These are phyloP conservation scores for Galerucella calmariensis DNA, from an alignment of 2,888 invertebrate species.

Conservation along the genomic window DNA sequence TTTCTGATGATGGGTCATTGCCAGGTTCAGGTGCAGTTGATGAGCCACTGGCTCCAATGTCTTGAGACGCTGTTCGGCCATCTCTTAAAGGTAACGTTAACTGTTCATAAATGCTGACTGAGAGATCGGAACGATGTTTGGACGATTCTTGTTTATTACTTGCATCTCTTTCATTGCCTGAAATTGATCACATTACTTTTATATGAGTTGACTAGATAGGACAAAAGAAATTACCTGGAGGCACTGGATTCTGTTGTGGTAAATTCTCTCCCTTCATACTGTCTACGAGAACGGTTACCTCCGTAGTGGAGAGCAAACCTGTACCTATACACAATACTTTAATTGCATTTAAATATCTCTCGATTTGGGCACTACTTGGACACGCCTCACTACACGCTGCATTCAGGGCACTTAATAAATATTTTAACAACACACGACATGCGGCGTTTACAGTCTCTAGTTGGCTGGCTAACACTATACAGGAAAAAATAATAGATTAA, in stretches of 20 bases:
- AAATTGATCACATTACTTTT: not conserved
- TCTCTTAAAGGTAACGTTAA: constrained; percentile 76
- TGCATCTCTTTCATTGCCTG: constrained; percentile 67
- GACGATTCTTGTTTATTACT: constrained; percentile 69
- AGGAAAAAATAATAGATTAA: constrained; percentile 14
- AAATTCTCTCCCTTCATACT: constrained; percentile 78
- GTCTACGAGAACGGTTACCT: constrained; percentile 80
- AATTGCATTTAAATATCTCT: constrained; percentile 74
- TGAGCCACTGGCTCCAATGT: constrained; percentile 62
- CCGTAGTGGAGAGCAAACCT: constrained; percentile 78
- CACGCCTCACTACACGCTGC: constrained; percentile 56
- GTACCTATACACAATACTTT: constrained; percentile 78
- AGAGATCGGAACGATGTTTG: constrained; percentile 76
- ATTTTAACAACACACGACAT: constrained; percentile 75
- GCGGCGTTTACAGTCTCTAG: constrained; percentile 76
- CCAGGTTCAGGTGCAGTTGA: constrained; percentile 56
- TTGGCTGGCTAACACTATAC: constrained; percentile 75
- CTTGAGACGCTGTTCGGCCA: constrained; percentile 61
- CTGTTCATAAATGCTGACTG: constrained; percentile 78
- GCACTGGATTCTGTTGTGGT: constrained; percentile 64
- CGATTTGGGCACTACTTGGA: constrained; percentile 62
- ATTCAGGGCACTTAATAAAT: constrained; percentile 67
- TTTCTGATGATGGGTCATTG: constrained; percentile 64
- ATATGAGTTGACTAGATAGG: not conserved
- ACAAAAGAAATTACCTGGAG: constrained; percentile 49